Evolutionary conservation across 2,797 vertebrate genomes (phyloP), one percentile per base, ranked within the genome.

Genomic region (Galago senegalensis): DNA sequence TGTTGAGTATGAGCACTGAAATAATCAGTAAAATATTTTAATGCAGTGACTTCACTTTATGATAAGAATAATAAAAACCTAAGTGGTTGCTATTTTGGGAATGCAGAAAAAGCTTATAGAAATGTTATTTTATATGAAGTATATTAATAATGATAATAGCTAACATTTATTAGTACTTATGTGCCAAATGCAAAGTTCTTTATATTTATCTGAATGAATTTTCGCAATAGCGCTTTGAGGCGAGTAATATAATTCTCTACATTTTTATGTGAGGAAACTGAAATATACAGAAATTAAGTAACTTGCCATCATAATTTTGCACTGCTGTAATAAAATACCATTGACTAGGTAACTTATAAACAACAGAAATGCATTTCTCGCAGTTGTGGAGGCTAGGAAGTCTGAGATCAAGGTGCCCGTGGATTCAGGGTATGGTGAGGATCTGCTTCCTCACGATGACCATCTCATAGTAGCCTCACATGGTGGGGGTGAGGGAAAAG

Each of bases 21-120:
- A 60, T 86, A 96, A 88, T 40, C 65, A 89, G 25, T 88, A 79
- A 89, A 73, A n/a, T 73, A 75, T 81, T 95, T 95, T 90, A 93
- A 91, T 63, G 12, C 6, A 34, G 2, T 81, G 17, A 76, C 58
- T 67, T 83, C 73, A 29, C 61, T 94, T 92, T 73, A 92, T 81
- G n/a, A 75, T 23, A 87, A 7, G 11, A 43, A 31, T 93, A 94
- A 76, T 85, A 65, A 92, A 93, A 96, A 81, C 53, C 23, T 94
- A 2, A 46, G 27, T 85, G 40, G 14, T 37, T 97, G 29, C 46
- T 87, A 10, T 91, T 80, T 10, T 87, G 91, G 23, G 56, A 8
- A 43, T 83, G 75, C 18, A 75, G 29, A 96, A 96, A 95, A 92
- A 18, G 8, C n/a, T 93, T 77, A 2, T 86, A 73, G 40, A 86